Percentiles rank a stretch among this genome's conserved stretches.
Evolutionary conservation across 2,113 vertebrate genomes (phyloP).

Genomic region (Platanista minor): DNA sequence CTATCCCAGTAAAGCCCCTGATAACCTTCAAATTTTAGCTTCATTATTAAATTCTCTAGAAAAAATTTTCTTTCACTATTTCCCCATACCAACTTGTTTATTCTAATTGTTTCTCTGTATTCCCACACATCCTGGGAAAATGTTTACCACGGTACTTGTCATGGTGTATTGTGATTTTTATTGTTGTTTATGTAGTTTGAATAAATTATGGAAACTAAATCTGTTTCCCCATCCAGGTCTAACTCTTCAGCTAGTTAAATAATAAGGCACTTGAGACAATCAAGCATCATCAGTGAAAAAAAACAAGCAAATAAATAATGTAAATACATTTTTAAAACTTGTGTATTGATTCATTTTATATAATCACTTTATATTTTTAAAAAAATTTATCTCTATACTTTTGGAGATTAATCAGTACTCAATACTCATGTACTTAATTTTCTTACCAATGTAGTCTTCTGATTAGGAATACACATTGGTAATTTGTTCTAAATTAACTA

Average conservation of each 20-base stretch:
- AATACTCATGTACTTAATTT: neutral
- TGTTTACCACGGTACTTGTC: neutral
- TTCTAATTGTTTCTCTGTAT: neutral
- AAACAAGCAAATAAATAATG: neutral
- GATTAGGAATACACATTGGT: fast-evolving
- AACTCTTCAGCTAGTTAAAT: neutral
- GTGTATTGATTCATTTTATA: neutral
- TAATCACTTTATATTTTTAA: neutral
- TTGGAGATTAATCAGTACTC: neutral
- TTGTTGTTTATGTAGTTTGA: neutral
- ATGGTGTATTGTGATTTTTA: neutral
- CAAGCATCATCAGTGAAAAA: neutral
- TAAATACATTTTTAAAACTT: neutral
- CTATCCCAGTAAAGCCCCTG: neutral
- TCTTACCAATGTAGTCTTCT: neutral
- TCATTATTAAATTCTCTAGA: neutral
- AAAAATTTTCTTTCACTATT: neutral
- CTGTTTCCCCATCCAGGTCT: neutral
- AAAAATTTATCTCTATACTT: neutral
- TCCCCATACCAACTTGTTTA: neutral
- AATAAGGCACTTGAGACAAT: neutral
- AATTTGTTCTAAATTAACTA: neutral
- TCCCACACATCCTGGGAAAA: neutral
- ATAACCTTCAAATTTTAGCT: neutral
- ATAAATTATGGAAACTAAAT: neutral